These are phyloP conservation scores for Drosophila kikkawai DNA, from an alignment of 1,140 invertebrate genomes.

Conservation along the genomic window DNA sequence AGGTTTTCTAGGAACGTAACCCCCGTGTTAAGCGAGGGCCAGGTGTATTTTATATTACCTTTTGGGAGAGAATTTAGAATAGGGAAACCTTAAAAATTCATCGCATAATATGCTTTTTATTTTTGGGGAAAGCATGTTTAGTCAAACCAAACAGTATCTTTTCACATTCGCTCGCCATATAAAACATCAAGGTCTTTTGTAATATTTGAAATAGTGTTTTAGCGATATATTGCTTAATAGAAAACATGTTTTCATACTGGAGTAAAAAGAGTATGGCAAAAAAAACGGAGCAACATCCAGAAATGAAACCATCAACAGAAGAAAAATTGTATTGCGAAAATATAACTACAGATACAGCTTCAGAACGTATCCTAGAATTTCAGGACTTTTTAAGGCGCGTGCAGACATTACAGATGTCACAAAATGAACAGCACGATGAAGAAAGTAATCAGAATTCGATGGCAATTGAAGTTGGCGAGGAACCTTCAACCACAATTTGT, in stretches of 20 bases:
- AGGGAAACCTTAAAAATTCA: background rate
- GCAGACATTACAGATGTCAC: slow-evolving; percentile 67
- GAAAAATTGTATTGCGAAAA: background rate
- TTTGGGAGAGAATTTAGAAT: background rate
- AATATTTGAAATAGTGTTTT: background rate
- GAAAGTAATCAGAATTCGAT: background rate
- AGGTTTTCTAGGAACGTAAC: too few species aligned
- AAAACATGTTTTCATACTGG: slow-evolving; percentile 68
- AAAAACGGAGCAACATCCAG: background rate
- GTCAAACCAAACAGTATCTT: slow-evolving; percentile 8
- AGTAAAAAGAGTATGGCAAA: slow-evolving; percentile 41
- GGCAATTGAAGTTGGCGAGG: slow-evolving; percentile 66
- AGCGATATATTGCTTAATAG: background rate
- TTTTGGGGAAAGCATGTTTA: slow-evolving; percentile 13
- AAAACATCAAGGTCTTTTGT: slow-evolving; percentile 63
- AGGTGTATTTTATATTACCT: background rate
- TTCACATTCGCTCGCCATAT: slow-evolving; percentile 16
- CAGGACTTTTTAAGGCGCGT: slow-evolving; percentile 68
- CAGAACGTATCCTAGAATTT: slow-evolving; percentile 55
- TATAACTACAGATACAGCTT: slow-evolving; percentile 9
- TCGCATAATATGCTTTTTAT: background rate
- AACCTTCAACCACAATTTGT: slow-evolving; percentile 36
- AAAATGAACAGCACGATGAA: slow-evolving; percentile 3
- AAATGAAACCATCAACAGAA: background rate
- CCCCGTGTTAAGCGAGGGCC: too few species aligned